A percentile compares a stretch with the other conserved stretches of the same genome.
phyloP scores from a whole-genome alignment of 35 echinoderm and acorn worm genomes.

The Lytechinus pictus region DNA sequence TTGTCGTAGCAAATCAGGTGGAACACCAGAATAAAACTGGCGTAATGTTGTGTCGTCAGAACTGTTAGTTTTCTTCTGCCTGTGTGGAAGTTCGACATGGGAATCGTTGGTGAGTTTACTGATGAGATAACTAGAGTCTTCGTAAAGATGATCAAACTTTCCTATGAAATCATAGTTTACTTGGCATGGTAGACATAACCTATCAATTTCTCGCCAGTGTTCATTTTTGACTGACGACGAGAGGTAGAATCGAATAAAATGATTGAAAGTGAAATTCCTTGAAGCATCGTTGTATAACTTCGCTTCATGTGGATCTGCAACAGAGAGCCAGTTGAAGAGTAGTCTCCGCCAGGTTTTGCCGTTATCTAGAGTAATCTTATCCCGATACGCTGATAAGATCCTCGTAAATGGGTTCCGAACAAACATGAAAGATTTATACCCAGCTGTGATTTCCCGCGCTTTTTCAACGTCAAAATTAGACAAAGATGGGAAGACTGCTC shows the following conservation, averaged over 20 bases:
- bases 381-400: slow-evolving; percentile 68
- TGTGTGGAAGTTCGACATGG: neutral
- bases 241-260: neutral
- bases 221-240: neutral
- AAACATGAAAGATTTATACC: slow-evolving; percentile 67
- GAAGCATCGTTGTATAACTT: neutral
- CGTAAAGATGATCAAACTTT: slow-evolving; percentile 4
- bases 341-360: neutral
- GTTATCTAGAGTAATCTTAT: slow-evolving; percentile 49
- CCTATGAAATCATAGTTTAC: slow-evolving; percentile 52
- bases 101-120: neutral
- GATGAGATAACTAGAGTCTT: slow-evolving; percentile 37
- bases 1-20: neutral
- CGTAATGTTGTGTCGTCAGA: neutral
- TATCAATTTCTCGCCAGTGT: slow-evolving; percentile 53
- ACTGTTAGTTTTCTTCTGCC: slow-evolving; percentile 17
- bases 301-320: neutral
- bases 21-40: neutral
- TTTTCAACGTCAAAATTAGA: neutral
- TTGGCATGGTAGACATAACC: slow-evolving; percentile 44
- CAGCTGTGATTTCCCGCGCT: slow-evolving; percentile 1
- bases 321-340: neutral
- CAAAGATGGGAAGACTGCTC: neutral
- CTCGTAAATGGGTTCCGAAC: slow-evolving; percentile 75
- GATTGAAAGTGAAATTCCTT: slow-evolving; percentile 7